phyloP scores from a whole-genome alignment of 2,113 vertebrate genomes.

The Leucosticte australis region DNA sequence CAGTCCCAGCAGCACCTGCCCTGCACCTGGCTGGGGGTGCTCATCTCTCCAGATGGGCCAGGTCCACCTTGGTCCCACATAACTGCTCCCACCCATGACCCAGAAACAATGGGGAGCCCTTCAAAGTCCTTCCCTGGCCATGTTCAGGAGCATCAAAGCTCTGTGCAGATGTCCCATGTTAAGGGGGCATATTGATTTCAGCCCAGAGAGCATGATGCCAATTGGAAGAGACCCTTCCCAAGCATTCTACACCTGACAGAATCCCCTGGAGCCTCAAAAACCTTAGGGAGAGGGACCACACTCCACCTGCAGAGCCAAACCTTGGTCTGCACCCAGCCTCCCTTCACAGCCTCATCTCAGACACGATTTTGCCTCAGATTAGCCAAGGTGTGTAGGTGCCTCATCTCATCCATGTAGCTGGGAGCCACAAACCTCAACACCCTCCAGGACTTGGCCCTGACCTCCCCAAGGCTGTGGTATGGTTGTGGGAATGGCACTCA shows the following conservation, averaged over 20 bases:
- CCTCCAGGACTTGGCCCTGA: neutral
- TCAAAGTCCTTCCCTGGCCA: neutral
- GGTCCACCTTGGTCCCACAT: neutral
- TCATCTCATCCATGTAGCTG: neutral
- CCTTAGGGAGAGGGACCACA: accelerated
- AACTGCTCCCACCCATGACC: neutral
- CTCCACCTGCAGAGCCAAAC: neutral
- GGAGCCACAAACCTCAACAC: neutral
- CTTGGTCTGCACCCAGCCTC: neutral
- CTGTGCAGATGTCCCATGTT: neutral
- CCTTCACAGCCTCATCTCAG: neutral
- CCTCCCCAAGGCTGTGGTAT: accelerated
- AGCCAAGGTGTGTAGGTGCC: neutral
- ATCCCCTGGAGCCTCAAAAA: accelerated
- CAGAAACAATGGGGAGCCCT: neutral
- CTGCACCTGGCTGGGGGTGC: accelerated
- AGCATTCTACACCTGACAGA: neutral
- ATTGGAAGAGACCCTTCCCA: neutral
- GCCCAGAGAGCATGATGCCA: neutral
- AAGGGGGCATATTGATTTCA: neutral
- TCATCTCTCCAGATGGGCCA: neutral
- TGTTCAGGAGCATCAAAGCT: neutral
- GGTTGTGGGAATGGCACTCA: neutral
- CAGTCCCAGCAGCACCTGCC: neutral
- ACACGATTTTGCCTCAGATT: neutral